A percentile compares a stretch with the other conserved stretches of the same genome.
Evolutionary conservation across 2,888 invertebrate genomes (phyloP).

Genomic region (Ectemnius cavifrons): DNA sequence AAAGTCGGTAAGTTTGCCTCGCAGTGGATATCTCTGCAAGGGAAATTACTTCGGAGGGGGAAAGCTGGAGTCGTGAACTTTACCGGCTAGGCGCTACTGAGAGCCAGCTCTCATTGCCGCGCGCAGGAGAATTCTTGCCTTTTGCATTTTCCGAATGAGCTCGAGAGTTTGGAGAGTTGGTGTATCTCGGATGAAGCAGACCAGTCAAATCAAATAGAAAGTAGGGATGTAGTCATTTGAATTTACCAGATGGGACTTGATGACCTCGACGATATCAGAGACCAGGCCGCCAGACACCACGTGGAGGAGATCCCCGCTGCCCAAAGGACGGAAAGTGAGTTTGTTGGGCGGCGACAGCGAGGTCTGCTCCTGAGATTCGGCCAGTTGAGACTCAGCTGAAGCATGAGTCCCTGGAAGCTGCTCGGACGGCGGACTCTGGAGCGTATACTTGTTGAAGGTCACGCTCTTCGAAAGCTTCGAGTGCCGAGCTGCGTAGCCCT

Average conservation of each 20-base stretch:
- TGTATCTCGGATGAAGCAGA: neutral
- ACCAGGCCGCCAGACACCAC: slow-evolving; percentile 83
- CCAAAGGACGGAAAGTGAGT: slow-evolving; percentile 75
- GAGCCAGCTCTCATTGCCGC: neutral
- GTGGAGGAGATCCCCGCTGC: slow-evolving; percentile 71
- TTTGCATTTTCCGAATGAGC: neutral
- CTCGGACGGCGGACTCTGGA: slow-evolving; percentile 86
- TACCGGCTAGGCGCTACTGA: neutral
- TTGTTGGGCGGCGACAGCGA: slow-evolving; percentile 74
- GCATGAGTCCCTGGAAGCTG: slow-evolving; percentile 59
- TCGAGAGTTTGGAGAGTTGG: neutral
- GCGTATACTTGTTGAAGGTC: slow-evolving; percentile 90
- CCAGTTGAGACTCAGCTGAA: slow-evolving; percentile 54
- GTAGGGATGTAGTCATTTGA: neutral
- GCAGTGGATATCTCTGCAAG: slow-evolving; percentile 25
- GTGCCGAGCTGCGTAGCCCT: slow-evolving; percentile 93
- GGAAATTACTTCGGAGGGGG: slow-evolving; percentile 29
- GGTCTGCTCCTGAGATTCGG: slow-evolving; percentile 63
- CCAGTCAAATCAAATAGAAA: neutral
- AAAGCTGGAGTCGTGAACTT: slow-evolving; percentile 6
- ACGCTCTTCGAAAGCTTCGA: slow-evolving; percentile 93
- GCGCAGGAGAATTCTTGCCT: neutral
- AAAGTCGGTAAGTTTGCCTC: slow-evolving; percentile 15
- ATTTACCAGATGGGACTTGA: slow-evolving; percentile 82
- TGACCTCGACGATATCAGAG: slow-evolving; percentile 88